phyloP scores from a whole-genome alignment of 2,797 vertebrate species.

The Trichosurus vulpecula region DNA sequence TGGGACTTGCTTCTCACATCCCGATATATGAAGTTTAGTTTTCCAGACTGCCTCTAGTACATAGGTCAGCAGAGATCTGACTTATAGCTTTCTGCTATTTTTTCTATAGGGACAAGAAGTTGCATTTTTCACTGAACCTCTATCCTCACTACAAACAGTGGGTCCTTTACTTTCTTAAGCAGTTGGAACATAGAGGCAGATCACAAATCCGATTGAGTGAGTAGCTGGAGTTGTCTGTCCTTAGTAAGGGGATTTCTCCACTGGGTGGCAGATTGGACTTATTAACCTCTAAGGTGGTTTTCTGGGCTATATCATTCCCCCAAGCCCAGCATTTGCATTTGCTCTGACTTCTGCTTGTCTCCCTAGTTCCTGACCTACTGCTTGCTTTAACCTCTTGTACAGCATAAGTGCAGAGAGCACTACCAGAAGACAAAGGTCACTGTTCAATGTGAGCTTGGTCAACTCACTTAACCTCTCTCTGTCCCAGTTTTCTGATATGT shows the following conservation, averaged over 20 bases:
- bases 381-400: not conserved
- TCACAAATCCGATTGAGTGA: not conserved
- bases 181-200: not conserved
- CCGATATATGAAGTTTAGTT: not conserved
- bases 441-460: not conserved
- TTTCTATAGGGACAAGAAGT: not conserved
- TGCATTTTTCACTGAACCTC: not conserved
- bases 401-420: not conserved
- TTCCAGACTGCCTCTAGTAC: not conserved
- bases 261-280: conserved; percentile 4
- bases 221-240: not conserved
- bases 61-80: not conserved
- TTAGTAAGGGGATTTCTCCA: not conserved
- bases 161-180: not conserved
- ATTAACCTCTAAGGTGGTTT: not conserved
- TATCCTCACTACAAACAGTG: not conserved
- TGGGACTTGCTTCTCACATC: not conserved
- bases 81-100: not conserved
- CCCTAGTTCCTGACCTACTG: not conserved
- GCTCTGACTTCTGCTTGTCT: not conserved
- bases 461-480: not conserved
- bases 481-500: not conserved
- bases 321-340: not conserved
- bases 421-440: not conserved
- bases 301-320: not conserved